These are phyloP conservation scores for Zaprionus davidi DNA, from an alignment of 1,140 invertebrate species.

Conservation along the genomic window DNA sequence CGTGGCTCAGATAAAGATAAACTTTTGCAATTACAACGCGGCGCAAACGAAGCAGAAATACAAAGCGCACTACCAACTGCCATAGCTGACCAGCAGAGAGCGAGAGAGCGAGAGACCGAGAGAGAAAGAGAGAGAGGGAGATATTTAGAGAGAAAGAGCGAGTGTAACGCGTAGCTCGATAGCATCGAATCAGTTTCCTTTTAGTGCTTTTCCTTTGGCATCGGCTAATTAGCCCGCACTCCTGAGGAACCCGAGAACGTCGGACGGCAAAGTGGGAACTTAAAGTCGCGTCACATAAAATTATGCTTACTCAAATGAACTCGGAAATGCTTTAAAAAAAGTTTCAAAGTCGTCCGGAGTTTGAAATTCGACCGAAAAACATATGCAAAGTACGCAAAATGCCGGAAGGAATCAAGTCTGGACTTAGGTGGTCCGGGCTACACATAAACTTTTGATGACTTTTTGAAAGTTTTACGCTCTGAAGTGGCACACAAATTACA, in stretches of 20 bases:
- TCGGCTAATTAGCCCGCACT: conserved; percentile 65
- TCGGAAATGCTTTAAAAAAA: conserved; percentile 56
- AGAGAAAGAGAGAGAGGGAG: background rate
- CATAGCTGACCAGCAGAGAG: conserved; percentile 26
- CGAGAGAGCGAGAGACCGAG: background rate
- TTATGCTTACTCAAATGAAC: conserved; percentile 52
- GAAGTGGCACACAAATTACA: conserved; percentile 70
- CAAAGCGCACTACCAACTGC: conserved; percentile 39
- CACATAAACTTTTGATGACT: conserved; percentile 77
- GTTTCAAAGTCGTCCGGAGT: conserved; percentile 35
- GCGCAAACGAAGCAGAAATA: conserved; percentile 68
- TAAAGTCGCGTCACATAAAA: conserved; percentile 61
- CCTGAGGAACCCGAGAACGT: background rate
- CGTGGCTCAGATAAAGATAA: conserved; percentile 76
- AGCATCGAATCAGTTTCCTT: conserved; percentile 77
- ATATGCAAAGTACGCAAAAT: conserved; percentile 57
- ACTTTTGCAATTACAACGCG: conserved; percentile 81
- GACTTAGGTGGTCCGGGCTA: conserved; percentile 60
- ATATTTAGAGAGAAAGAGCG: background rate
- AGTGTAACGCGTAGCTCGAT: conserved; percentile 63
- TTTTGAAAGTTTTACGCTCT: conserved; percentile 75
- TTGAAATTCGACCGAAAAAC: conserved; percentile 43
- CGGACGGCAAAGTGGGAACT: conserved; percentile 25
- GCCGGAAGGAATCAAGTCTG: conserved; percentile 36
- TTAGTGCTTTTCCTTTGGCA: conserved; percentile 58